Percentiles rank a stretch among this genome's conserved stretches.
These are phyloP conservation scores for Lagorchestes hirsutus DNA, from an alignment of 2,797 vertebrate genomes.

Conservation along the genomic window DNA sequence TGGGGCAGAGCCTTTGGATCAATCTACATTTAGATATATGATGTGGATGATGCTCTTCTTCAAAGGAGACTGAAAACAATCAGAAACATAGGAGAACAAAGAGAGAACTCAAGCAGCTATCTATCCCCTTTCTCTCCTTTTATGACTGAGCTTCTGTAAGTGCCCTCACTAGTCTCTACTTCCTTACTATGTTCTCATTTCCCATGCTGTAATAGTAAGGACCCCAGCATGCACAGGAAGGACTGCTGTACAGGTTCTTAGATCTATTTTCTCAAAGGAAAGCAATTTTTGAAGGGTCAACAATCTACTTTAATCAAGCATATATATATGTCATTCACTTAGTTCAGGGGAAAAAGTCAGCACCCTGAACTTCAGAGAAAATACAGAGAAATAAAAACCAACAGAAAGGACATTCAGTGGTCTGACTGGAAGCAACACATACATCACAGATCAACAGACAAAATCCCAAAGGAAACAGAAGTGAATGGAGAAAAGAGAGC, in stretches of 20 bases:
- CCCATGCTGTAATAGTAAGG: background rate
- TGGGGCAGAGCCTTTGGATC: background rate
- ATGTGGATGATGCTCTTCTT: background rate
- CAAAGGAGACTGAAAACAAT: background rate
- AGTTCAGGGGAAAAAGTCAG: too few relatives aligned
- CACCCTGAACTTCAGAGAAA: too few relatives aligned
- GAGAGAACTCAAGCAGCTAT: background rate
- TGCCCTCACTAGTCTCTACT: background rate
- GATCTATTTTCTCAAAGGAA: too few relatives aligned
- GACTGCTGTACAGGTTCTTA: too few relatives aligned
- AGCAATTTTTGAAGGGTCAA: too few relatives aligned
- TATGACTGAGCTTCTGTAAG: background rate
- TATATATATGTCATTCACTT: too few relatives aligned
- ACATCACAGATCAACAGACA: background rate
- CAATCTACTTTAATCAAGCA: too few relatives aligned
- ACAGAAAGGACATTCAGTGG: too few relatives aligned
- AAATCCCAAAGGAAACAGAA: background rate
- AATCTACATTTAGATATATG: background rate
- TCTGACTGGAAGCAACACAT: too few relatives aligned
- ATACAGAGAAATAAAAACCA: too few relatives aligned
- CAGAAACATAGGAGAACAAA: background rate
- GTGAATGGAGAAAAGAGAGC: background rate
- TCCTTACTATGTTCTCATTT: background rate
- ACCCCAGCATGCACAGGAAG: too few relatives aligned
- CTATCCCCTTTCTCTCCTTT: background rate